Percentiles rank a stretch among this genome's conserved stretches.
Evolutionary conservation across 2,797 vertebrate genomes (phyloP).

Genomic region (Ceyx erithaca): DNA sequence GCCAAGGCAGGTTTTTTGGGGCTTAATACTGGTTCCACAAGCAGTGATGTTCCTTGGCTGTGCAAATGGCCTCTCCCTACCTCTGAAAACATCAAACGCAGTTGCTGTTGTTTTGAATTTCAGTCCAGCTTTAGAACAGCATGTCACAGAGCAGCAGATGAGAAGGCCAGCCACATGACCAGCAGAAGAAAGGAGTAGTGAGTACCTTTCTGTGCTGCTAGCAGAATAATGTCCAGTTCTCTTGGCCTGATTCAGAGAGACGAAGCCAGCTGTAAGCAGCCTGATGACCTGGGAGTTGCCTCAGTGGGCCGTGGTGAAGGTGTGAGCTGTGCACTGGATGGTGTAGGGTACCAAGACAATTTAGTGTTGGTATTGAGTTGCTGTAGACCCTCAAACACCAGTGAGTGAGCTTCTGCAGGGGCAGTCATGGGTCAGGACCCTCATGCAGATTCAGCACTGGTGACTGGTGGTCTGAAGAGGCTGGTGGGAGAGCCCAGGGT

Average conservation of each 20-base stretch:
- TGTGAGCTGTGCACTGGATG: rapidly evolving
- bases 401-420: rapidly evolving
- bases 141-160: not conserved
- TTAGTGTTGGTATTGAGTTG: not conserved
- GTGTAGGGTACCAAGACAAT: not conserved
- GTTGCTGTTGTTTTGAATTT: not conserved
- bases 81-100: not conserved
- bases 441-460: not conserved
- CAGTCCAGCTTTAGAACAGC: not conserved
- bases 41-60: not conserved
- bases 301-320: not conserved
- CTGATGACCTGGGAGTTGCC: not conserved
- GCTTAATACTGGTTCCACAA: not conserved
- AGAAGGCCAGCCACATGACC: not conserved
- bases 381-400: not conserved
- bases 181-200: not conserved
- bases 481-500: not conserved
- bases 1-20: not conserved
- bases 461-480: not conserved
- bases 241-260: not conserved
- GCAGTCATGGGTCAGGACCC: not conserved
- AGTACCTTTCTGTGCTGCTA: not conserved
- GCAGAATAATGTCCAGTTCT: not conserved
- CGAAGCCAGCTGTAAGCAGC: not conserved
- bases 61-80: not conserved